Base-by-base conservation (phyloP, 2,888 invertebrate species). In the Catotricha subobsoleta region DNA sequence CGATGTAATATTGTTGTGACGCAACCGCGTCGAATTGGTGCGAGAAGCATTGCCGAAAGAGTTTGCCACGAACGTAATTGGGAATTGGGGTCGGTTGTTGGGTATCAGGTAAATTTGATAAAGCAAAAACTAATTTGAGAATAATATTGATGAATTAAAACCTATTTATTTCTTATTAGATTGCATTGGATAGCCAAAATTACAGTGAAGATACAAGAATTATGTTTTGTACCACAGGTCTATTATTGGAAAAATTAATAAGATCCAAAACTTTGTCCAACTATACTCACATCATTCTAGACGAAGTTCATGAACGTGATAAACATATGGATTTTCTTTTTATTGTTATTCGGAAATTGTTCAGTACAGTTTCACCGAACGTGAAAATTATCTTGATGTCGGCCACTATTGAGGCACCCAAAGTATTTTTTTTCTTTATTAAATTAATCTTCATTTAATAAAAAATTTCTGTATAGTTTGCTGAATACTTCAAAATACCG, bases 281-380 rank as follows among this genome's bases (percentile, higher is more conserved):
- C 44, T 94, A 70, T 53, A 88, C 91, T 0, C 95, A 95, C 55
- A 73, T 95, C 29, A 76, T 94, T 44, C 65, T 95, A 7, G 94
- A 94, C 56, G 94, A 95, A 65, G 83, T 94, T 1, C 91, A 95
- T 52, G 95, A 95, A 60, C 68, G 95, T 29, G 83, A 84, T 49
- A 79, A 86, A 55, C 84, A 92, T 20, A 84, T 90, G 71, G 95
- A 95, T 55, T 90, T 95, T 55, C 64, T 87, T 2, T 59, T 95
- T 18, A 66, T 94, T 10, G 65, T 95, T 10, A 76, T 92, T 1
- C 23, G 36, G 2, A 36, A 25, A 7, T 9, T 36, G 20, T 12
- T 20, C 23, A 5, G n/a, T n/a, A 23, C 21, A 8, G 23, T 10
- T 3, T 2, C 9, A 9, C 64, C 75, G 0, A 76, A 75, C 54